Conservation (phyloP, 2,113 vertebrate genomes). For the Phoxinus phoxinus region DNA sequence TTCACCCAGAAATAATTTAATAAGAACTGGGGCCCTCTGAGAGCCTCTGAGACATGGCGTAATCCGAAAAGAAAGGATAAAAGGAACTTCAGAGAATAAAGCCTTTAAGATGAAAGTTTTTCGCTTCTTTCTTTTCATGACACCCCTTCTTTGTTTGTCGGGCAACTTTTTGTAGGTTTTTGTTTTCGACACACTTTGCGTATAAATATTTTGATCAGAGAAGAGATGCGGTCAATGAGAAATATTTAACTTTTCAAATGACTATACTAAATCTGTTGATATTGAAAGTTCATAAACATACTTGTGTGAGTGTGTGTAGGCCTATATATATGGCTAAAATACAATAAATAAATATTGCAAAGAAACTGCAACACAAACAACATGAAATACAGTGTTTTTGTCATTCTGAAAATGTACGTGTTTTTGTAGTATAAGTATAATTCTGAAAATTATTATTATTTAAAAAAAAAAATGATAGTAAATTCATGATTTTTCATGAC, state of each 20-base stretch:
- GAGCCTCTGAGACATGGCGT: constrained; percentile 75
- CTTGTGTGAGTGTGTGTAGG: no score
- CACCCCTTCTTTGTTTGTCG: constrained; percentile 68
- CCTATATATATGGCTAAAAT: no score
- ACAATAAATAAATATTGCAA: no score
- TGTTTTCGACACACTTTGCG: constrained; percentile 65
- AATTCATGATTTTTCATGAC: not conserved
- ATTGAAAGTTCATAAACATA: no score
- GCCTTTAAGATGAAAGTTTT: constrained; percentile 73
- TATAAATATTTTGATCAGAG: constrained; percentile 56
- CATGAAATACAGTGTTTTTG: not conserved
- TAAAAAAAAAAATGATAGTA: not conserved
- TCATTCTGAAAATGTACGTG: no score
- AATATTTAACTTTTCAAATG: not conserved
- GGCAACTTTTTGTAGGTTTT: constrained; percentile 67
- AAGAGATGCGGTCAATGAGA: not conserved
- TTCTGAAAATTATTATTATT: no score
- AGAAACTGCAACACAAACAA: not conserved
- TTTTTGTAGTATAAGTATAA: no score
- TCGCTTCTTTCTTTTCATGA: constrained; percentile 61
- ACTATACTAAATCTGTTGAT: no score
- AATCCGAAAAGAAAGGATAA: constrained; percentile 73
- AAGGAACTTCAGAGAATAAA: constrained; percentile 75
- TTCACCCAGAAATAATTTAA: constrained; percentile 90
- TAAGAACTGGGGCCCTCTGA: constrained; percentile 81